These are phyloP conservation scores for Chorisops tibialis DNA, from an alignment of 2,888 invertebrate genomes.

Conservation along the genomic window DNA sequence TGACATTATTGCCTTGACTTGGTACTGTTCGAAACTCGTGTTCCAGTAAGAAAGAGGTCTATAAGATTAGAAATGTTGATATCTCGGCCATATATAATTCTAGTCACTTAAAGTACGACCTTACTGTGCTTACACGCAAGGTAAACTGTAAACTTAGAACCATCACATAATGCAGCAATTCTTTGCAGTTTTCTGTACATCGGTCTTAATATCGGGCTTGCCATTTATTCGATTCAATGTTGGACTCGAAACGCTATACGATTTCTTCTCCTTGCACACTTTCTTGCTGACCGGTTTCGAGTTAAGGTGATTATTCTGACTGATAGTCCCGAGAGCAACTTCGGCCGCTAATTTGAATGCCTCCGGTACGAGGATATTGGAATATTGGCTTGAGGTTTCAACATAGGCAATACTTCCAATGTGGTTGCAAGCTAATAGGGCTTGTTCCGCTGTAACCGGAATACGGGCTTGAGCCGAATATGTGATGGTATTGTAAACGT, in stretches of 20 bases:
- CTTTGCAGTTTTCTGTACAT: constrained; percentile 33
- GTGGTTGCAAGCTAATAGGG: constrained; percentile 61
- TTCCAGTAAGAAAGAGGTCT: not conserved
- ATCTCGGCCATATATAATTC: not conserved
- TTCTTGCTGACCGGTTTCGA: constrained; percentile 31
- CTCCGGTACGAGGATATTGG: constrained; percentile 61
- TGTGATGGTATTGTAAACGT: constrained; percentile 59
- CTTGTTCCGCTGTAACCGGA: constrained; percentile 52
- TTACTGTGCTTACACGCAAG: too few relatives aligned
- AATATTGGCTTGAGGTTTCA: constrained; percentile 62
- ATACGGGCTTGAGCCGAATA: constrained; percentile 39
- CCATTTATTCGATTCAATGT: constrained; percentile 31
- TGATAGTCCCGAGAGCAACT: constrained; percentile 56
- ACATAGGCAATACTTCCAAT: constrained; percentile 65
- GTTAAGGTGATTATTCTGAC: constrained; percentile 11
- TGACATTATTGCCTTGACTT: not conserved
- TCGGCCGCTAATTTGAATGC: constrained; percentile 66
- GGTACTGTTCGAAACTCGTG: too few relatives aligned
- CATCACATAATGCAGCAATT: constrained; percentile 35
- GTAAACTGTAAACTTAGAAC: constrained; percentile 28
- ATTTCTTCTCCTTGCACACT: constrained; percentile 32
- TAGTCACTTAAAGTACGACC: not conserved
- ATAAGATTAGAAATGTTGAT: not conserved
- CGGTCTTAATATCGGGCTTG: constrained; percentile 32
- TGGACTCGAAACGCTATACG: constrained; percentile 31